Base-by-base conservation (phyloP, 2,797 vertebrate genomes). In the Tenualosa ilisha region DNA sequence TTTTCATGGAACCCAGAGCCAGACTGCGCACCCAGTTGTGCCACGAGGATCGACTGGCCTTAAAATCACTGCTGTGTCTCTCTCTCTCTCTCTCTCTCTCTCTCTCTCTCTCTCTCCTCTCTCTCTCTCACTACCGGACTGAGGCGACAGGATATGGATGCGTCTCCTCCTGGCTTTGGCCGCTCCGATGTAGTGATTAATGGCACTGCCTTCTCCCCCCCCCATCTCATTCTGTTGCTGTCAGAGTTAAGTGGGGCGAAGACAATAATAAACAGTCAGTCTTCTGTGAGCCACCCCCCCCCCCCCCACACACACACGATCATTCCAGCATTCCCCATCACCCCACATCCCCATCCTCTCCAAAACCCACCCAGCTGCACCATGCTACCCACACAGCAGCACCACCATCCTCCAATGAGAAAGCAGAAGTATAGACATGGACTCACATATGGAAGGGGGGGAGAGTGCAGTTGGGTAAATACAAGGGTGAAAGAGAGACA, bases 191-290 rank as follows among this genome's bases (percentile, higher is more conserved):
- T 88, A 89, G 91, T 95, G 95, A 95, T 95, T 95, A 95, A 95
- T 95, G 94, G 92, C 92, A 86, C 92, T 89, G 90, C 92, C 93
- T 92, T 89, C 93, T 51, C 15, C 15, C 37, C 91, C 94, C 93
- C 92, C 93, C 94, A 95, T 94, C 94, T 95, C 94, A 93, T 95
- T 94, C 92, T 93, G 94, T 95, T 94, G 94, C 93, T 94, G 94
- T 95, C 95, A 95, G 92, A 94, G 93, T 93, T 95, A 95, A 95
- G 94, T 95, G 94, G 94, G 94, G 93, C 92, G 92, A 90, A 94
- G 94, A 95, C 94, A 93, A 94, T 94, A 94, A 95, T 94, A 95
- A 95, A 94, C 94, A 95, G 93, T 93, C 93, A 93, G 92, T 94
- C 92, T 94, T 91, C 93, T 94, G 93, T 93, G 94, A 94, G 93